Evolutionary conservation across 2,113 vertebrate species (phyloP).

Genomic region (Haemorhous mexicanus): DNA sequence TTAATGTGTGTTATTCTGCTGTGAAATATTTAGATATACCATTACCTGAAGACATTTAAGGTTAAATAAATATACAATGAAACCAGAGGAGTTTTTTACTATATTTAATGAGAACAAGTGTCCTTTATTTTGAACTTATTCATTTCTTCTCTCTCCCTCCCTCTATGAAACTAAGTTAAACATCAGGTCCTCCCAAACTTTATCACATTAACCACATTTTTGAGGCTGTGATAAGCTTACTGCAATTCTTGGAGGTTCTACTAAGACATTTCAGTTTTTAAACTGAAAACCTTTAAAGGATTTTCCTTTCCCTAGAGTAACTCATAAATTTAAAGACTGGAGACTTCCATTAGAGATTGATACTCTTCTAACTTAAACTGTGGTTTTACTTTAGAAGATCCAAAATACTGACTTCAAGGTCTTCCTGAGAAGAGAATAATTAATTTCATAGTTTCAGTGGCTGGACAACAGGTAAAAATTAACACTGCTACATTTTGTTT

Average conservation of each 20-base stretch:
- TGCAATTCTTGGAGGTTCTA: background rate
- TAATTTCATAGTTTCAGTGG: background rate
- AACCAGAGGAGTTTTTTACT: fast-evolving
- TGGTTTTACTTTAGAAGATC: background rate
- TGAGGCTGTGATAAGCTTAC: background rate
- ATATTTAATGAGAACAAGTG: background rate
- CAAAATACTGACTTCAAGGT: background rate
- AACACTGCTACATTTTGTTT: background rate
- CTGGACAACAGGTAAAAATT: background rate
- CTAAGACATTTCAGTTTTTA: background rate
- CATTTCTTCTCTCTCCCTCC: background rate
- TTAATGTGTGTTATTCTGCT: background rate
- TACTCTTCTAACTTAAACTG: background rate
- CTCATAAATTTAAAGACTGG: background rate
- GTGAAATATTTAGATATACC: background rate
- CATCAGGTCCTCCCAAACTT: background rate
- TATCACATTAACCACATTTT: background rate
- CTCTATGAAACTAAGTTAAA: background rate
- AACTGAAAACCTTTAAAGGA: background rate
- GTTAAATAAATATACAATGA: background rate
- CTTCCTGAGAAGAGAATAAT: background rate
- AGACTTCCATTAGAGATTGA: background rate
- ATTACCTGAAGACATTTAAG: background rate
- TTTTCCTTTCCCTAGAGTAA: background rate
- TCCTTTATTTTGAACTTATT: background rate